These are phyloP conservation scores for Phalera bucephala DNA, from an alignment of 2,888 invertebrate species.

Conservation along the genomic window DNA sequence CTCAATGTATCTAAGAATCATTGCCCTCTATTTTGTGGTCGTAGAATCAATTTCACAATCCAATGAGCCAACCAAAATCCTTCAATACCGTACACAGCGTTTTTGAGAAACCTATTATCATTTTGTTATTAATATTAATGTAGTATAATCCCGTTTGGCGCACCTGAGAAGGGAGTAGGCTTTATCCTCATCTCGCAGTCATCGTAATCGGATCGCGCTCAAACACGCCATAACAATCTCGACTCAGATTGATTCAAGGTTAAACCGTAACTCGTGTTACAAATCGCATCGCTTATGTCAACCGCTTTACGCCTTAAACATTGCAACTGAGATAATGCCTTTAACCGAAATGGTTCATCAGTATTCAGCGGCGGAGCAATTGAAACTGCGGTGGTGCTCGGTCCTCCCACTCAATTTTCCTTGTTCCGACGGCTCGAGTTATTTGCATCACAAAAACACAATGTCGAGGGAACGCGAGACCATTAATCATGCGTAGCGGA, in stretches of 20 bases:
- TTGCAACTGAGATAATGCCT: conserved; percentile 65
- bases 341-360: conserved; percentile 74
- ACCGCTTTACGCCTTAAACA: conserved; percentile 49
- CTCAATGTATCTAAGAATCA: too few relatives aligned
- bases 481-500: too few relatives aligned
- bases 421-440: conserved; percentile 80
- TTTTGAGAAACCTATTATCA: too few relatives aligned
- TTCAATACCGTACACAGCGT: too few relatives aligned
- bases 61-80: too few relatives aligned
- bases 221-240: too few relatives aligned
- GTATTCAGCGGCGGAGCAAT: conserved; percentile 78
- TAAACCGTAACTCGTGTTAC: too few relatives aligned
- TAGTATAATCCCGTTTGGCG: conserved; percentile 2
- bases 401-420: conserved; percentile 80
- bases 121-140: too few relatives aligned
- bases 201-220: too few relatives aligned
- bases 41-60: too few relatives aligned
- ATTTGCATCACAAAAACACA: conserved; percentile 83
- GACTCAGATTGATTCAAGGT: conserved; percentile 22
- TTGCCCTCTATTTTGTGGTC: too few relatives aligned
- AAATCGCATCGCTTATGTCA: conserved; percentile 42
- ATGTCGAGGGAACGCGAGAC: conserved; percentile 77
- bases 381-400: conserved; percentile 68
- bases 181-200: conserved; percentile 4
- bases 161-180: too few relatives aligned